Evolutionary conservation across 1,140 invertebrate genomes (phyloP).

Genomic region (Drosophila burlai): DNA sequence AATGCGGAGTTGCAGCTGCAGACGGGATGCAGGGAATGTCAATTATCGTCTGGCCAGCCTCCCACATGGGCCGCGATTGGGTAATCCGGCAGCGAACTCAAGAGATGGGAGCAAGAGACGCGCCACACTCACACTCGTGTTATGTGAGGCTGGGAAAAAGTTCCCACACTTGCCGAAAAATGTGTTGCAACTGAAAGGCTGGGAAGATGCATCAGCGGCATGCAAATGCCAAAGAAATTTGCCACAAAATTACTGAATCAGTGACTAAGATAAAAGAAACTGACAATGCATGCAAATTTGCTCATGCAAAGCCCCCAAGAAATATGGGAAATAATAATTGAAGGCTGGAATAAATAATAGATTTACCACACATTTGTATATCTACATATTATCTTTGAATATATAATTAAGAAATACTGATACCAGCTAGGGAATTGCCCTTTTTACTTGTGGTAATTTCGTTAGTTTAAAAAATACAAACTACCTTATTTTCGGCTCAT

Average conservation of each 20-base stretch:
- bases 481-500: too few species aligned
- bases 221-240: constrained; percentile 72
- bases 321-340: constrained; percentile 5
- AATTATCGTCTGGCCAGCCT: constrained; percentile 51
- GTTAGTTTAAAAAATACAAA: neutral
- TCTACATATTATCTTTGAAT: neutral
- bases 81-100: constrained; percentile 50
- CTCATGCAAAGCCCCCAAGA: neutral
- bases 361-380: neutral
- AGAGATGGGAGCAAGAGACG: constrained; percentile 17
- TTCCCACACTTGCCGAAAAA: constrained; percentile 77
- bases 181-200: constrained; percentile 51
- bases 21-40: constrained; percentile 32
- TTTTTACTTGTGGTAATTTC: too few species aligned
- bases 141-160: constrained; percentile 46
- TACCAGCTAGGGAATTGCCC: neutral
- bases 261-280: constrained; percentile 5
- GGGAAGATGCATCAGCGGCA: constrained; percentile 50
- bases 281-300: constrained; percentile 12
- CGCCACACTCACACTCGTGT: constrained; percentile 19
- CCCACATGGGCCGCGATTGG: constrained; percentile 50
- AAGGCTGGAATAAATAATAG: neutral
- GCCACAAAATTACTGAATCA: constrained; percentile 37
- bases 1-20: constrained; percentile 25
- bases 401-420: neutral